Evolutionary conservation across 2,888 invertebrate genomes (phyloP), one percentile per base, ranked within the genome.

Genomic region (Diploptera punctata): DNA sequence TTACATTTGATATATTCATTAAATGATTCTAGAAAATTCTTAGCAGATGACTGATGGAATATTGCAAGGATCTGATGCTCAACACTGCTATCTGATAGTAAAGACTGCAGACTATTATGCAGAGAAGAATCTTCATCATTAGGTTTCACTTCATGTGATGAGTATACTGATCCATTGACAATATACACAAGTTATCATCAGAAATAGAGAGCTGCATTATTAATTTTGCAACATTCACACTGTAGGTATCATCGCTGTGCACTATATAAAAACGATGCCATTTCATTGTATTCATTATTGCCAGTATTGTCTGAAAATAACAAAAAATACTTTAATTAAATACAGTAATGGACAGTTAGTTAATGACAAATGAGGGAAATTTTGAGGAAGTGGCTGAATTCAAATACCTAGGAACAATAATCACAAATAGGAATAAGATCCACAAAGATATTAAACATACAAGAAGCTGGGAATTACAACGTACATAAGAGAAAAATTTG

Each of bases 241-340:
- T 76, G 69, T 76, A 76, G 44, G 71, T 73, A 49, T 76, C 76
- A n/a, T 61, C 52, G 54, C 72, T 74, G 68, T 76, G 75, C 13
- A 77, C 49, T 10, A 77, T 57, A 10, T 72, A 69, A 26, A 75
- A 67, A 26, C 71, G 69, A 43, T 71, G 70, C 77, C 77, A 77
- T 10, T 74, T 76, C 60, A 79, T 70, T 21, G 76, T 70, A 29
- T 77, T 76, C 7, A 77, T 43, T 49, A 77, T 70, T 31, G 73
- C 70, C 13, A 74, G 69, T 38, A 77, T 62, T 16, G 77, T 77
- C 77, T 77, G 49, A n/a, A 70, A n/a, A 47, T 13, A n/a, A n/a
- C 47, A 47, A 47, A n/a, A 47, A 13, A 38, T 19, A n/a, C 70
- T 67, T 69, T n/a, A n/a, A n/a, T n/a, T n/a, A n/a, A n/a, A n/a